Percentiles rank a stretch among this genome's conserved stretches.
Evolutionary conservation across 1,140 invertebrate genomes (phyloP).

Genomic region (Hycleus phaleratus): DNA sequence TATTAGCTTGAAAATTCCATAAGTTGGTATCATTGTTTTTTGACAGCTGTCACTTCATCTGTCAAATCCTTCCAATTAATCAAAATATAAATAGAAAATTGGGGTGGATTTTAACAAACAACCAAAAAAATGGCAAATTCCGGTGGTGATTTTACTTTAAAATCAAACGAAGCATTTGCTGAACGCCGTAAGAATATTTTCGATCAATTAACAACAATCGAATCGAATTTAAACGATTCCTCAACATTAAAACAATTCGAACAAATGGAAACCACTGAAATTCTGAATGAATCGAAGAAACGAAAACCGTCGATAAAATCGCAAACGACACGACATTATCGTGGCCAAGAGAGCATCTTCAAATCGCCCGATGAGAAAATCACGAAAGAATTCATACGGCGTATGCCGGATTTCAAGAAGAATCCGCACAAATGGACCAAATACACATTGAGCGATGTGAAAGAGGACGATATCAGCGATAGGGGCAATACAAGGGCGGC

Average conservation of each 20-base stretch:
- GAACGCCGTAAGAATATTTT: conserved; percentile 41
- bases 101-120: too few relatives aligned
- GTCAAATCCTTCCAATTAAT: too few relatives aligned
- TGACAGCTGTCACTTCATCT: too few relatives aligned
- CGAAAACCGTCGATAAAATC: conserved; percentile 4
- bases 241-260: conserved; percentile 14
- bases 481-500: conserved; percentile 63
- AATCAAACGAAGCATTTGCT: conserved; percentile 24
- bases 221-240: conserved; percentile 32
- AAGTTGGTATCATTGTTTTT: too few relatives aligned
- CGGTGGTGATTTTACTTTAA: conserved; percentile 11
- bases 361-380: conserved; percentile 58
- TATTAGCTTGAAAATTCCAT: too few relatives aligned
- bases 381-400: conserved; percentile 33
- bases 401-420: conserved; percentile 58
- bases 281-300: conserved; percentile 14
- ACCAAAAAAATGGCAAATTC: conserved; percentile 4
- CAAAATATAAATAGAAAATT: too few relatives aligned
- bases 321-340: conserved; percentile 49
- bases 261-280: conserved; percentile 35
- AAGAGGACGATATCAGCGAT: conserved; percentile 62
- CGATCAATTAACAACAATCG: conserved; percentile 35
- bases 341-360: conserved; percentile 68
- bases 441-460: conserved; percentile 65
- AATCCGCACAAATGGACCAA: conserved; percentile 72